Base-by-base conservation (phyloP, 1,140 invertebrate genomes). In the Drosophila trapezifrons region DNA sequence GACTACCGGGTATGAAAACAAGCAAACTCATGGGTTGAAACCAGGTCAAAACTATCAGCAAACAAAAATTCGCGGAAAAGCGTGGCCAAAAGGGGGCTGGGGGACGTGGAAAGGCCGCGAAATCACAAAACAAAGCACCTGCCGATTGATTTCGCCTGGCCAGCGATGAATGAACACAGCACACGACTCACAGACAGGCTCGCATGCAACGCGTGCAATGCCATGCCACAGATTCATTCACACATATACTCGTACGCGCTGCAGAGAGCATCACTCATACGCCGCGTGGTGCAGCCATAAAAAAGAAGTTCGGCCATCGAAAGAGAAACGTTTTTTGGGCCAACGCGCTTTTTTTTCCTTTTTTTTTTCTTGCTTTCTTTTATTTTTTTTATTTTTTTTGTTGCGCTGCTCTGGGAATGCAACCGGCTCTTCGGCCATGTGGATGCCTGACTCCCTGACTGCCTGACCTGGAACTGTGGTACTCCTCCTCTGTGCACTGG, bases 21-120 rank as follows among this genome's bases (percentile, higher is more conserved):
- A 37, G 3, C 51, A 18, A 54, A 37, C 20, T 37, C 35, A 29
- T n/a, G 57, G 49, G 51, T 58, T 57, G 72, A 87, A 87, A 84
- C 80, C 67, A 87, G 83, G 83, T 86, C 83, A 86, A 86, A 86
- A 86, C 83, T 86, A 86, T 87, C 79, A 69, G 76, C 80, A 83
- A 87, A 83, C 84, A 89, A 75, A 90, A 84, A 87, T 87, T 84
- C 72, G 45, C 71, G 43, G 32, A 18, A 35, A 63, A 37, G 35
- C 46, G 18, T 32, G 49, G 46, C 42, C 12, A 43, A 43, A 17
- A 20, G 49, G 35, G 20, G 49, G 49, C 49, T 17, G 32, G n/a
- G 49, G 51, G 10, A 18, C 12, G 38, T 45, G 42, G 42, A 37
- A 52, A 64, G 69, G 45, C 40, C 42, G 51, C 54, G 60, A 73